Conservation (phyloP, 2,888 invertebrate species). For the Aleiodes alternator region DNA sequence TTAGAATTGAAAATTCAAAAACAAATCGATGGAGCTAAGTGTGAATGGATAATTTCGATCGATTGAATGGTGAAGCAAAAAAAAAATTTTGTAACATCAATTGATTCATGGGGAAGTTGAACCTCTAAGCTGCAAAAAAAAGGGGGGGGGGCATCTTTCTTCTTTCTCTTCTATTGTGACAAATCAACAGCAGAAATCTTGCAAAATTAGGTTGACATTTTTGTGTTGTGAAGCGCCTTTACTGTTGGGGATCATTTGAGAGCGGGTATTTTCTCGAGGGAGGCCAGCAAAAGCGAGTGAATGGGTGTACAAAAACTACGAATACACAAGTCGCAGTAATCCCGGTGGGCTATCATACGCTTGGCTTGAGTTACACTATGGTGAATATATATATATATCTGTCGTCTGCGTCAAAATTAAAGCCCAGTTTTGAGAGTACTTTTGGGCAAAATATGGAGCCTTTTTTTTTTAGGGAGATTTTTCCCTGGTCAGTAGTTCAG, state of each 20-base stretch:
- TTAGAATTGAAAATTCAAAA: slow-evolving; percentile 3
- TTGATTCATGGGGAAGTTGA: slow-evolving; percentile 27
- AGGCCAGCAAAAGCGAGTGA: background rate
- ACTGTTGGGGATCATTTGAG: slow-evolving; percentile 58
- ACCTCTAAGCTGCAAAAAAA: slow-evolving; percentile 2
- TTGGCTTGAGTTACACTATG: slow-evolving; percentile 65
- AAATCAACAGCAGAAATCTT: slow-evolving; percentile 63
- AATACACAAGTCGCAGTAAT: slow-evolving; percentile 65
- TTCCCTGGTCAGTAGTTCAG: slow-evolving; percentile 1
- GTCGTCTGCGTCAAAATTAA: slow-evolving; percentile 58
- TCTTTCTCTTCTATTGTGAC: slow-evolving; percentile 41
- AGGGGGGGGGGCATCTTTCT: slow-evolving; percentile 29
- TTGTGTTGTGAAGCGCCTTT: slow-evolving; percentile 62
- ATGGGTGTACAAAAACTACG: slow-evolving; percentile 32
- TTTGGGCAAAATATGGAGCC: slow-evolving; percentile 13
- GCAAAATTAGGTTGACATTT: slow-evolving; percentile 73
- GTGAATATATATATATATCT: slow-evolving; percentile 29
- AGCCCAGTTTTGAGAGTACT: slow-evolving; percentile 47
- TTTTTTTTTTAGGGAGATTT: background rate
- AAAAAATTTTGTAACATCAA: slow-evolving; percentile 23
- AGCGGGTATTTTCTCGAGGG: slow-evolving; percentile 50
- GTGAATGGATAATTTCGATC: slow-evolving; percentile 19
- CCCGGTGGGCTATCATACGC: slow-evolving; percentile 70
- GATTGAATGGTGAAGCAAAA: background rate
- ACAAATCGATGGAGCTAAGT: slow-evolving; percentile 19